Evolutionary conservation across 2,797 vertebrate genomes (phyloP), one percentile per base, ranked within the genome.

Genomic region (Rhabdophis nuchalis): DNA sequence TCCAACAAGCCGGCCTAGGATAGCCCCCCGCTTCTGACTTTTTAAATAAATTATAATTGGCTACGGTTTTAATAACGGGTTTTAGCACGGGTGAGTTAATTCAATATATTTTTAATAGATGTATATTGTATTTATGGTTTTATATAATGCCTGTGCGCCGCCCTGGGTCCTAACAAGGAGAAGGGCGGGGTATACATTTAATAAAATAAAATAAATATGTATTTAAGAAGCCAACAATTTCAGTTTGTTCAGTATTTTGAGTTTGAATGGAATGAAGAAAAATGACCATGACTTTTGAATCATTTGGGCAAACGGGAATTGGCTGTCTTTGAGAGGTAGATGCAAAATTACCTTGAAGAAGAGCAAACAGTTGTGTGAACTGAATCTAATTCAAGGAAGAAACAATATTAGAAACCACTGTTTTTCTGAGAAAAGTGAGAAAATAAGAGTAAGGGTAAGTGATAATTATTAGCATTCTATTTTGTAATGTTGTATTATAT

Each of bases 371-470:
- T 91, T 90, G 7, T 92, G 93, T 0, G 6, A 57, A 87, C 0
- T 86, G 52, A 2, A 88, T 85, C 0, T 82, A 93, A 77, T 92
- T 89, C 5, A 85, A 27, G 0, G 91, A 89, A 94, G 68, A 72
- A 89, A 6, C 0, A 50, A 50, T 16, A 11, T 61, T 29, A 88
- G 50, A 89, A 56, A 64, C 85, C 92, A 91, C 54, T 86, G 27
- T 60, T 46, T 89, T 13, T 20, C 89, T 68, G 32, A 13, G 85
- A 92, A 95, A 93, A 86, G 61, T 86, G 86, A 14, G 27, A 92
- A 93, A 68, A 0, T 27, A 6, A 25, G 89, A 93, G 90, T 36
- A 92, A 91, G 91, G 58, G 2, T 91, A 91, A 87, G 12, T 18
- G 1, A 41, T n/a, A 93, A 87, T 89, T 91, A 4, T 29, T 90